These are phyloP conservation scores for Imbricaverruca yamaguchii DNA, from an alignment of 2,888 invertebrate genomes.

Conservation along the genomic window DNA sequence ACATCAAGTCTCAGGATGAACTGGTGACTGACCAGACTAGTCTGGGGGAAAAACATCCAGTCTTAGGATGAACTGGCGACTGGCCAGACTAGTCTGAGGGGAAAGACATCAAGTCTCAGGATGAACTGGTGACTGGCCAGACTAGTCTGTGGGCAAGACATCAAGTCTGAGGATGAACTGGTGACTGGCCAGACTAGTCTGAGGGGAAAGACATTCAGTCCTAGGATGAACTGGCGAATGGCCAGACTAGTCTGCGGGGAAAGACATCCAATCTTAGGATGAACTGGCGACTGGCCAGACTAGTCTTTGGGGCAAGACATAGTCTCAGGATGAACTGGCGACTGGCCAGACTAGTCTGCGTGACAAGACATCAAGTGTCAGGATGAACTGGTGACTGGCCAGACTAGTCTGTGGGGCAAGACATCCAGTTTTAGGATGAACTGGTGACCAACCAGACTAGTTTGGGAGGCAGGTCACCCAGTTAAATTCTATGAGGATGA, in stretches of 20 bases:
- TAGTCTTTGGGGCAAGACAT: constrained; percentile 26
- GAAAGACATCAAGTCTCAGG: neutral
- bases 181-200: constrained; percentile 51
- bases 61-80: constrained; percentile 41
- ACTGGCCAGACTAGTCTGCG: constrained; percentile 48
- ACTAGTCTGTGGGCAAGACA: neutral
- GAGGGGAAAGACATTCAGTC: neutral
- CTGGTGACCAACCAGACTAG: constrained; percentile 51
- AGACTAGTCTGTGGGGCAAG: constrained; percentile 40
- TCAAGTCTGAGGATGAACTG: constrained; percentile 49
- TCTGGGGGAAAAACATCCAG: neutral
- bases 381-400: constrained; percentile 48
- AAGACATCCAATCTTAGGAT: constrained; percentile 37
- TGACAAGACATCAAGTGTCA: neutral
- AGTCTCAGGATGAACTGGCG: constrained; percentile 42
- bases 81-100: constrained; percentile 33
- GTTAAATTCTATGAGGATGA: neutral
- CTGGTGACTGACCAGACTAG: constrained; percentile 43
- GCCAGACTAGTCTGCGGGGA: constrained; percentile 45
- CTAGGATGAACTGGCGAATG: constrained; percentile 55
- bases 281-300: constrained; percentile 60
- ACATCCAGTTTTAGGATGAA: neutral
- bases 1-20: neutral
- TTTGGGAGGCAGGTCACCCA: neutral
- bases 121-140: constrained; percentile 42